Conservation (phyloP, 2,113 vertebrate species). For the Platysteira castanea region DNA sequence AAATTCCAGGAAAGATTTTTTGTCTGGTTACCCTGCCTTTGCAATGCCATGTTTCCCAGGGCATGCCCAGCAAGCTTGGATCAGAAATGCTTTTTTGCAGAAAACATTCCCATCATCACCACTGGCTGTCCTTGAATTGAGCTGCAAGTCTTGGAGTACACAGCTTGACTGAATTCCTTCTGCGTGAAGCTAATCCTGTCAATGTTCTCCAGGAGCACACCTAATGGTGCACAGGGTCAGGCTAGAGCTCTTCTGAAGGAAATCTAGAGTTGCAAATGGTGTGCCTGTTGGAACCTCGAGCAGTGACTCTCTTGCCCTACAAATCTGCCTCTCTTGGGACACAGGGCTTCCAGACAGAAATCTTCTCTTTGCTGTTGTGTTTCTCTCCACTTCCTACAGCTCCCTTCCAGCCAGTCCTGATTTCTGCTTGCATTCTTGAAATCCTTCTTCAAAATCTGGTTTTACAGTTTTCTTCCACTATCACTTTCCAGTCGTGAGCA, state of each 20-base stretch:
- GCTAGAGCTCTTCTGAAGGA: neutral
- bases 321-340: neutral
- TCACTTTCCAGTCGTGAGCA: neutral
- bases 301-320: neutral
- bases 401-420: neutral
- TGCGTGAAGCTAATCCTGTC: neutral
- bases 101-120: neutral
- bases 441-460: neutral
- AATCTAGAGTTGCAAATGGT: neutral
- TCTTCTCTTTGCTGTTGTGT: neutral
- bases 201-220: neutral
- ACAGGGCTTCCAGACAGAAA: neutral
- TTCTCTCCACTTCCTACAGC: neutral
- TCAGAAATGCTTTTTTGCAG: neutral
- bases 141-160: neutral
- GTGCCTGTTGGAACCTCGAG: neutral
- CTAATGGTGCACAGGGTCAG: neutral
- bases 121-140: neutral
- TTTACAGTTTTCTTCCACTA: neutral
- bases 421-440: neutral
- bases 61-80: neutral
- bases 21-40: neutral
- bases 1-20: neutral
- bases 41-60: neutral
- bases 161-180: neutral